These are phyloP conservation scores for Rhogogaster chlorosoma DNA, from an alignment of 2,888 invertebrate genomes.

Conservation along the genomic window DNA sequence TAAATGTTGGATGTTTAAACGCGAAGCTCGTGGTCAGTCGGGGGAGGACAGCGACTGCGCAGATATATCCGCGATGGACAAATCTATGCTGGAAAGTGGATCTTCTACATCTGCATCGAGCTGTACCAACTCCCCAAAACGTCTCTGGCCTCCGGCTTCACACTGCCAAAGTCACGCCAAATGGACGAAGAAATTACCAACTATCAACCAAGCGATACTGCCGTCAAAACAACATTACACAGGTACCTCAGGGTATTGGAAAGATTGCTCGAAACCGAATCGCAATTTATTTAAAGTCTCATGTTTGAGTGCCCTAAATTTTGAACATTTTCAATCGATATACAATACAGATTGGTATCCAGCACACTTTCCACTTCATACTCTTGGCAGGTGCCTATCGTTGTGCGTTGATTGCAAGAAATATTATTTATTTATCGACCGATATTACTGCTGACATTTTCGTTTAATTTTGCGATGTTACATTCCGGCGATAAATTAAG, in stretches of 20 bases:
- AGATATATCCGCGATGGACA: conserved; percentile 70
- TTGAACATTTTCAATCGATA: background rate
- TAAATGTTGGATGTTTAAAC: conserved; percentile 62
- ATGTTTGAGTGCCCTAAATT: background rate
- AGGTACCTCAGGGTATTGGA: conserved; percentile 65
- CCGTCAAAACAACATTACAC: conserved; percentile 73
- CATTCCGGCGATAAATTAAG: background rate
- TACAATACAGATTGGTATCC: background rate
- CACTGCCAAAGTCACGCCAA: conserved; percentile 73
- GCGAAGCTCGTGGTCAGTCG: conserved; percentile 80
- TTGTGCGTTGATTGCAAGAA: conserved; percentile 39
- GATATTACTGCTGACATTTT: conserved; percentile 16
- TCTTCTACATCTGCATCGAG: conserved; percentile 84
- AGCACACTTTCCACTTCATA: conserved; percentile 2
- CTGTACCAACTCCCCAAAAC: conserved; percentile 83
- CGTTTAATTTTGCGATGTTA: conserved; percentile 13
- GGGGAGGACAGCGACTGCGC: conserved; percentile 81
- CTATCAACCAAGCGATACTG: conserved; percentile 75
- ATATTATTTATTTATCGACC: conserved; percentile 28
- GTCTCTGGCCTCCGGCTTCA: conserved; percentile 78
- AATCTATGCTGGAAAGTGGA: conserved; percentile 73
- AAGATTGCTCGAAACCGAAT: conserved; percentile 35
- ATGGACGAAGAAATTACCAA: conserved; percentile 80
- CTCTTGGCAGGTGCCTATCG: conserved; percentile 39
- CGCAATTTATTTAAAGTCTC: background rate